These are phyloP conservation scores for Ptychoptera contaminata DNA, from an alignment of 2,888 invertebrate species.

Conservation along the genomic window DNA sequence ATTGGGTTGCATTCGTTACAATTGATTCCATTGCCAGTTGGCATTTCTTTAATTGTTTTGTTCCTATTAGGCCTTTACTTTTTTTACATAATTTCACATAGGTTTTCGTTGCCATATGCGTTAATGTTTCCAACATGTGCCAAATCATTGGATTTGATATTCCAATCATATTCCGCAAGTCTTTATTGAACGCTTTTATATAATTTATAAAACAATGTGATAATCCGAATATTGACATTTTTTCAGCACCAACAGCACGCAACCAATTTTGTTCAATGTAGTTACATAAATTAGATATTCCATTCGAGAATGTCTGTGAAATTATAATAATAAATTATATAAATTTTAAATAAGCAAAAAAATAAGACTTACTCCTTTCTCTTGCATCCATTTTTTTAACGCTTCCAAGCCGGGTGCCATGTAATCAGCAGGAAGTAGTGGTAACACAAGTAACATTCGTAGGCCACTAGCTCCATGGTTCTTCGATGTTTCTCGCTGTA, in stretches of 20 bases:
- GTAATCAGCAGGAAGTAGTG: conserved; percentile 17
- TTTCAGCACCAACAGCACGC: conserved; percentile 15
- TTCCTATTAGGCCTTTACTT: conserved; percentile 2
- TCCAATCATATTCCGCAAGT: conserved; percentile 12
- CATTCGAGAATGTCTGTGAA: conserved; percentile 6
- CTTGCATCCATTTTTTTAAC: conserved; percentile 17
- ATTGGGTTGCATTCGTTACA: conserved; percentile 16
- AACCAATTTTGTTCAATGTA: conserved; percentile 17
- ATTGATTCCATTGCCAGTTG: conserved; percentile 15
- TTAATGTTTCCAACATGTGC: conserved; percentile 16
- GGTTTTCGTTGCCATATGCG: conserved; percentile 15
- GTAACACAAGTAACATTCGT: conserved; percentile 16
- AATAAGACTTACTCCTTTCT: conserved; percentile 12
- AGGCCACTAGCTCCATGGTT: conserved; percentile 15
- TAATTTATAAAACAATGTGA: conserved; percentile 16
- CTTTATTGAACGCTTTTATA: conserved; percentile 16
- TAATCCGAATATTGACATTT: conserved; percentile 19
- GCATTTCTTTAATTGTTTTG: conserved; percentile 10
- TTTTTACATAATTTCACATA: conserved; percentile 12
- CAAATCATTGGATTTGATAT: conserved; percentile 14
- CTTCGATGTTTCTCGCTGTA: conserved; percentile 15
- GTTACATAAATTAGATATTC: conserved; percentile 12
- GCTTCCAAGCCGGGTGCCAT: conserved; percentile 16
- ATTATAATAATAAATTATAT: not conserved
- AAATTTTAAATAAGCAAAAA: not conserved